Evolutionary conservation across 2,888 invertebrate genomes (phyloP), one percentile per base, ranked within the genome.

Genomic region (Lampropteryx suffumata): DNA sequence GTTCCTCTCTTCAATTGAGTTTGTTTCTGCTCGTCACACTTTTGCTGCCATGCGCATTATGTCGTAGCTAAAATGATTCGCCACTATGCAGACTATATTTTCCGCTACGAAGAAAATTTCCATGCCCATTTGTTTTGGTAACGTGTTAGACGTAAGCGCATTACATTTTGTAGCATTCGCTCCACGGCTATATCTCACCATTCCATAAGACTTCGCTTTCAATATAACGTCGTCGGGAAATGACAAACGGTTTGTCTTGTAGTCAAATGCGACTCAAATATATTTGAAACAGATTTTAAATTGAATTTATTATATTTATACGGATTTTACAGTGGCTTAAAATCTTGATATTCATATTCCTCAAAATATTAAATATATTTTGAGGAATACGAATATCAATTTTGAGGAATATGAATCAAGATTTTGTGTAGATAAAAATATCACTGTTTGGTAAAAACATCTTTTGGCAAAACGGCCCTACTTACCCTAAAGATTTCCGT

Each of bases 1-100:
- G 73, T 71, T 80, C 70, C 73, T 77, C 75, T 75, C 73, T 80
- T 69, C 77, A 79, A 83, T 82, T 74, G 76, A 79, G 76, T 83
- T 82, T 79, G 75, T 80, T 78, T 76, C 79, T 71, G 65, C 71
- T 67, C 71, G 72, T 81, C 78, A 81, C 76, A 78, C 69, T 76
- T 72, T 74, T 73, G 64, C 76, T 71, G 63, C 69, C 79, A 74
- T 73, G 60, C 71, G 69, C 78, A 74, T 73, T 73, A 79, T n/a
- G n/a, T 71, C 69, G 71, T 67, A 72, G 67, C 64, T 71, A 61
- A 79, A 79, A 79, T 71, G 58, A 77, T 81, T 69, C 48, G 67
- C 67, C 62, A 62, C 61, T 57, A 57, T 58, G 58, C 69, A 67
- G 57, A 61, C 62, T 58, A 61, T 68, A 69, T 69, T 66, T 62